phyloP scores from a whole-genome alignment of 2,888 invertebrate genomes.

The Syrista parreyssii region DNA sequence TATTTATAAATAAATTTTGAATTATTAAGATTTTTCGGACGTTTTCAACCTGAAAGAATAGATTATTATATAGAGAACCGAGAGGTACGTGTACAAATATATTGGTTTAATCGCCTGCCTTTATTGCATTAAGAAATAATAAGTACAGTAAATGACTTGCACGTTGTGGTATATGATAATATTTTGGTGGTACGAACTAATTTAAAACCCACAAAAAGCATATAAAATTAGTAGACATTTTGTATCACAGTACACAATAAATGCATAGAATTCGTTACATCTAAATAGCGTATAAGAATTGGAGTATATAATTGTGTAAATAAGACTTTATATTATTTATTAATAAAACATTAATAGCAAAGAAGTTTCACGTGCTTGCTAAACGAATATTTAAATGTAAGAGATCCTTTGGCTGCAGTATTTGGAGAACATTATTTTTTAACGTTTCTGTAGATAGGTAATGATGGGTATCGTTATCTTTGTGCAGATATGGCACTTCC shows the following conservation, averaged over 20 bases:
- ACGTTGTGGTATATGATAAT: conserved; percentile 27
- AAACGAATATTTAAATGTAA: background rate
- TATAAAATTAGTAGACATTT: conserved; percentile 31
- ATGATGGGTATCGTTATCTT: background rate
- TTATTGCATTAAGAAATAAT: conserved; percentile 29
- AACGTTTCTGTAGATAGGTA: background rate
- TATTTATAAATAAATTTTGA: background rate
- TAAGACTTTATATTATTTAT: conserved; percentile 13
- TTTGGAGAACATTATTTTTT: background rate
- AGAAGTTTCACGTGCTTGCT: conserved; percentile 22
- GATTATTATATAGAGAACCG: too few relatives aligned
- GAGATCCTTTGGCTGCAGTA: too few relatives aligned
- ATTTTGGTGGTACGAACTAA: conserved; percentile 17
- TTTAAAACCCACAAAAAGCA: conserved; percentile 10
- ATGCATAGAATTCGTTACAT: conserved; percentile 18
- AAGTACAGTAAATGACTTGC: conserved; percentile 34
- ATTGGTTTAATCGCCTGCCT: background rate
- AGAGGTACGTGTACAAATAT: background rate
- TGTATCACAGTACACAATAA: conserved; percentile 43
- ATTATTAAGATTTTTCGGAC: background rate
- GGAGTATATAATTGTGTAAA: conserved; percentile 2
- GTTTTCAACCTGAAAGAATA: background rate
- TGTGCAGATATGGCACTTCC: background rate
- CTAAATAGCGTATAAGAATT: background rate
- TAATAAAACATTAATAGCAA: conserved; percentile 18